Base-by-base conservation (phyloP, 2,888 invertebrate species). In the Neoascia interrupta region DNA sequence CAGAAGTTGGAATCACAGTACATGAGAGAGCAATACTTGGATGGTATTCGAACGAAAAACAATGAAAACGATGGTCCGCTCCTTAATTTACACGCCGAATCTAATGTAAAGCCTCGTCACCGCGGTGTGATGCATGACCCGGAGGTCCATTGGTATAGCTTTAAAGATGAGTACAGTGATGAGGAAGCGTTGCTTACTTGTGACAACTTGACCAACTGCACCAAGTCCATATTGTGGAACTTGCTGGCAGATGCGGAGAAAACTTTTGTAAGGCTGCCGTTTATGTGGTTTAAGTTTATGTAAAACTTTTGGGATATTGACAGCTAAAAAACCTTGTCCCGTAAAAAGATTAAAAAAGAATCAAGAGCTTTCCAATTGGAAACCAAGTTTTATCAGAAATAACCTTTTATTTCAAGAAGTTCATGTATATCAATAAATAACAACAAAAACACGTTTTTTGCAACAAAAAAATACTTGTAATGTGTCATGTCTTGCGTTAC, bases 151-250 rank as follows among this genome's bases (percentile, higher is more conserved):
- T 83, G 87, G 87, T 83, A 87, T n/a, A 84, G 83, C 56, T 83
- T 86, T 10, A 87, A 85, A 47, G 85, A 87, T 6, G 83, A 85
- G 28, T 86, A 86, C 21, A 85, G 85, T 49, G 85, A 85, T 58
- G 85, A 84, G 41, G 69, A 73, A 11, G 53, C 6, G 6, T 5
- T 60, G 13, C n/a, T 47, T 21, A 39, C 47, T 13, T 81, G 70
- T 51, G 64, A 41, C 39, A 81, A 69, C 37, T 58, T 70, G 5
- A 61, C 56, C 37, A 84, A 84, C 66, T 84, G 82, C 37, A 83
- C 82, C 43, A 82, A 80, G 10, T 64, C 84, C 1, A 49, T 83
- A 19, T 82, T 87, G 76, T 87, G 86, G 87, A 84, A 85, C 74
- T 54, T 85, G 19, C 45, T 87, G 10, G 81, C 81, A 54, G 84